A percentile compares a stretch with the other conserved stretches of the same genome.
These are phyloP conservation scores for Enteromius mattozi DNA, from an alignment of 2,797 vertebrate genomes.

Conservation along the genomic window DNA sequence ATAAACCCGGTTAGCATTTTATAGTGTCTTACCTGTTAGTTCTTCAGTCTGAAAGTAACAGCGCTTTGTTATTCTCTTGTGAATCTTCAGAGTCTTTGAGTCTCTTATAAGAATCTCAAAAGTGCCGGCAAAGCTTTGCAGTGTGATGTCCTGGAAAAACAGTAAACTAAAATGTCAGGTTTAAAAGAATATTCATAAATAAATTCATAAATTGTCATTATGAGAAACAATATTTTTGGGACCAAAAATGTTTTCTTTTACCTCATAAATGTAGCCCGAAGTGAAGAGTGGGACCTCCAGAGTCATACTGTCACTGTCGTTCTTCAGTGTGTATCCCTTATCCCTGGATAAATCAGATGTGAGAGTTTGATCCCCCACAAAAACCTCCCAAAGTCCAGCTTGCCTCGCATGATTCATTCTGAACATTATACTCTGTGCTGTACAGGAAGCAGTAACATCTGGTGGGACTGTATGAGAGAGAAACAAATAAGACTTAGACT, in stretches of 20 bases:
- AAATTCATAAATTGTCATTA: too few relatives aligned
- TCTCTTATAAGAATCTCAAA: constrained; percentile 76
- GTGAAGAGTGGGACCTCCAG: constrained; percentile 78
- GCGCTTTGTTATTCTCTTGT: constrained; percentile 70
- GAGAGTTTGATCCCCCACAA: constrained; percentile 70
- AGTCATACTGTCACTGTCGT: constrained; percentile 64
- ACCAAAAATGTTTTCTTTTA: constrained; percentile 36
- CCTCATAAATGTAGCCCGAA: constrained; percentile 76
- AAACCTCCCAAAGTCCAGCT: constrained; percentile 74
- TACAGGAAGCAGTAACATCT: constrained; percentile 70
- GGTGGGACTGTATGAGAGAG: constrained; percentile 57
- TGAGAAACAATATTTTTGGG: background rate
- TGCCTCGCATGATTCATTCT: constrained; percentile 41
- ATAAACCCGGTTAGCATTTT: background rate
- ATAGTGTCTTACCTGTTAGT: constrained; percentile 73
- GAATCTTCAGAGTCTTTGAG: constrained; percentile 71
- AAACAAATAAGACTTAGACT: background rate
- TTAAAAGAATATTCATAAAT: background rate
- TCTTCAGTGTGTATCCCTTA: constrained; percentile 72
- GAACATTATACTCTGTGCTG: constrained; percentile 63
- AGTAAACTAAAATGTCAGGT: background rate
- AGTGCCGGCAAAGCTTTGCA: constrained; percentile 68
- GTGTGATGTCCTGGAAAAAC: constrained; percentile 67
- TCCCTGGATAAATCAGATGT: constrained; percentile 61
- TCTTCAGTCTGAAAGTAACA: constrained; percentile 75